A percentile compares a stretch with the other conserved stretches of the same genome.
Evolutionary conservation across 1,140 invertebrate species (phyloP).

Genomic region (Procambarus clarkii): DNA sequence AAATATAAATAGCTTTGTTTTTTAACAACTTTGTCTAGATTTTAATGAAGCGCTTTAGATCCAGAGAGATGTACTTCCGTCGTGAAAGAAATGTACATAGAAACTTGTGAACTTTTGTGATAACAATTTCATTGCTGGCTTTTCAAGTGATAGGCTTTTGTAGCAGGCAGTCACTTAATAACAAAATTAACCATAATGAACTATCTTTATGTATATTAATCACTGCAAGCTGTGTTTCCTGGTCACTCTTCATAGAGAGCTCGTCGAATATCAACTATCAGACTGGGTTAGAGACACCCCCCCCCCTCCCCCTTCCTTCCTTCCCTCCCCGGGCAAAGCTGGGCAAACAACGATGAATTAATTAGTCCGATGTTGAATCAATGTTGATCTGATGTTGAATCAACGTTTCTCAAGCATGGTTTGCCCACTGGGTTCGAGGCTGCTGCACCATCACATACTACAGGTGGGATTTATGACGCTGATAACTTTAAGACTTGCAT

Average conservation of each 20-base stretch:
- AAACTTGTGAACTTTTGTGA: constrained; percentile 55
- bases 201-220: background rate
- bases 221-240: background rate
- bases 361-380: too few species aligned
- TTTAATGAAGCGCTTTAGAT: constrained; percentile 52
- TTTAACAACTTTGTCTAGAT: constrained; percentile 59
- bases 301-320: too few species aligned
- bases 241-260: constrained; percentile 9
- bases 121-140: constrained; percentile 44
- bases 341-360: too few species aligned
- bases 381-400: too few species aligned
- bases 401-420: too few species aligned
- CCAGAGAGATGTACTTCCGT: constrained; percentile 34
- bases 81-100: constrained; percentile 38
- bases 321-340: too few species aligned
- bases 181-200: constrained; percentile 27
- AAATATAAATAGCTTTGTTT: constrained; percentile 49
- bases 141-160: constrained; percentile 26
- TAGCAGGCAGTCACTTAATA: constrained; percentile 36
- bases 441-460: background rate
- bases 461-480: constrained; percentile 8
- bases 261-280: constrained; percentile 4
- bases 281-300: background rate
- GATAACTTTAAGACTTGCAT: background rate
- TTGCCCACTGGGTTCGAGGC: too few species aligned